phyloP scores from a whole-genome alignment of 2,888 invertebrate species.

The Micoletzkya japonica region DNA sequence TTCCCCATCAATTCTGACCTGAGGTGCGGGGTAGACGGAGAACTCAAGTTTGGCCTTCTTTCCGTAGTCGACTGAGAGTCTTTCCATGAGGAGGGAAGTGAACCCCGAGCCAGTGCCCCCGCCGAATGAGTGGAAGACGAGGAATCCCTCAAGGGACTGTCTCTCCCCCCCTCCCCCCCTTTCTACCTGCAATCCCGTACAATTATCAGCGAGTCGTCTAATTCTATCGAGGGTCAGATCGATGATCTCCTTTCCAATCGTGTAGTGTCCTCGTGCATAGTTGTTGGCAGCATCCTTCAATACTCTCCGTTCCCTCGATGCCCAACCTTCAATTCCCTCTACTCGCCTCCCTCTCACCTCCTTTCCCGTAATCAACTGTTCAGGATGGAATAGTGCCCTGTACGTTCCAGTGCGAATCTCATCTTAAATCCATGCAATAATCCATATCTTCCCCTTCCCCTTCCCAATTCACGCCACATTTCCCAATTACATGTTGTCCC shows the following conservation, averaged over 20 bases:
- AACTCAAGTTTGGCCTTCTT: slow-evolving; percentile 86
- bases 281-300: slow-evolving; percentile 67
- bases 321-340: too few relatives aligned
- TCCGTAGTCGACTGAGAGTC: slow-evolving; percentile 79
- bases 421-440: slow-evolving; percentile 55
- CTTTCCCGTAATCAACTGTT: slow-evolving; percentile 75
- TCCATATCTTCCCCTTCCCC: slow-evolving; percentile 37
- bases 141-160: slow-evolving; percentile 70
- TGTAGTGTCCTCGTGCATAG: slow-evolving; percentile 73
- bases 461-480: not conserved
- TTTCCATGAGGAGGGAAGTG: slow-evolving; percentile 82
- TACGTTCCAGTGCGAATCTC: slow-evolving; percentile 71
- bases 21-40: slow-evolving; percentile 86
- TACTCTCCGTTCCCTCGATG: slow-evolving; percentile 36
- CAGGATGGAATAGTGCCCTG: slow-evolving; percentile 92
- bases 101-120: slow-evolving; percentile 87
- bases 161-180: not conserved
- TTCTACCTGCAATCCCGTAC: slow-evolving; percentile 70
- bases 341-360: too few relatives aligned
- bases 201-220: slow-evolving; percentile 72
- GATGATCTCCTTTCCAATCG: slow-evolving; percentile 73
- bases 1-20: too few relatives aligned
- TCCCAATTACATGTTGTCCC: not conserved
- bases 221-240: slow-evolving; percentile 49
- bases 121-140: slow-evolving; percentile 86